Percentiles rank a stretch among this genome's conserved stretches.
These are phyloP conservation scores for Branchellion lobata DNA, from an alignment of 2,888 invertebrate genomes.

Conservation along the genomic window DNA sequence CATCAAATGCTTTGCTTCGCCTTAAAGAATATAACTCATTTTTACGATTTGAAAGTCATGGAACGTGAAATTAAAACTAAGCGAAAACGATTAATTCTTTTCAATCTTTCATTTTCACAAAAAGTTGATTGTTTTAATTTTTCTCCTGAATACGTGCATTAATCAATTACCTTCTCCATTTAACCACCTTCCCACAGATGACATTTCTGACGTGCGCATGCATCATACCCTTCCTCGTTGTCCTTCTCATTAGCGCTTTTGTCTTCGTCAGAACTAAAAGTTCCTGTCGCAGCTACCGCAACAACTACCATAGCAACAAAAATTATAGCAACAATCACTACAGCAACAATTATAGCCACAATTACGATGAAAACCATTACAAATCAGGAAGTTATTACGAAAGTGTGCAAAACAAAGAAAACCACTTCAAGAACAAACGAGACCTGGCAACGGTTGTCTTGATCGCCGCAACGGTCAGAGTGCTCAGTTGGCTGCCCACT, in stretches of 20 bases:
- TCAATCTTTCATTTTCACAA: too few relatives aligned
- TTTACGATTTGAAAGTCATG: too few relatives aligned
- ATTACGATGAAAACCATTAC: constrained; percentile 10
- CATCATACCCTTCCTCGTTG: constrained; percentile 50
- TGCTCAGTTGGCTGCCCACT: constrained; percentile 52
- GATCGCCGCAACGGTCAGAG: constrained; percentile 49
- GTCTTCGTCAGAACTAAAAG: neutral
- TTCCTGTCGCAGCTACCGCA: neutral
- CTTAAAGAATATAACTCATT: too few relatives aligned
- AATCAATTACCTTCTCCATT: too few relatives aligned
- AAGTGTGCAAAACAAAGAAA: constrained; percentile 41
- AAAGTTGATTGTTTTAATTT: too few relatives aligned
- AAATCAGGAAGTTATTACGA: constrained; percentile 36
- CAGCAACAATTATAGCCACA: neutral
- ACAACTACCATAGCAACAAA: neutral
- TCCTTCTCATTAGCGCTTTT: constrained; percentile 24
- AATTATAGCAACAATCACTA: constrained; percentile 4
- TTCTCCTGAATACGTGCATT: too few relatives aligned
- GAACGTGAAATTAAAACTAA: too few relatives aligned
- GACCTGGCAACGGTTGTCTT: constrained; percentile 50
- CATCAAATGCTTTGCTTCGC: too few relatives aligned
- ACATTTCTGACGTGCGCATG: constrained; percentile 52
- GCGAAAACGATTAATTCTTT: too few relatives aligned
- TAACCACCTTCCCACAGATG: constrained; percentile 46
- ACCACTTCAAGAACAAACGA: constrained; percentile 47